Conservation (phyloP, 37 sponge, comb jelly and placozoan species). For the Spongilla lacustris region DNA sequence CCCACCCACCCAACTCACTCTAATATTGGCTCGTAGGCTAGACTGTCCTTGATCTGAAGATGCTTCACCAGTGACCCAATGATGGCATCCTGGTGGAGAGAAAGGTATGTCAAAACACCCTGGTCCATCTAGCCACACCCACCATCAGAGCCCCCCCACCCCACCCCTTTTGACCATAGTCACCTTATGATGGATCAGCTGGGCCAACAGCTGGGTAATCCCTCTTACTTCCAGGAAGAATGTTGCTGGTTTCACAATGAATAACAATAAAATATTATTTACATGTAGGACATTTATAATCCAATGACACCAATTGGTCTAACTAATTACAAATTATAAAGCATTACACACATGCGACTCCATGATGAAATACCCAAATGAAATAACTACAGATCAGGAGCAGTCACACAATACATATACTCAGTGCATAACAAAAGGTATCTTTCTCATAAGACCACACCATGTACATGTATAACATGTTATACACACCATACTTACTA, state of each 20-base stretch:
- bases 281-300: no score
- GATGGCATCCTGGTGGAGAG: constrained; percentile 42
- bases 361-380: no score
- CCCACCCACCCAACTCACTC: constrained; percentile 39
- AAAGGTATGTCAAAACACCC: not conserved
- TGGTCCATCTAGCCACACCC: not conserved
- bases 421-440: no score
- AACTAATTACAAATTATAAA: no score
- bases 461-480: no score
- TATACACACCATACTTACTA: no score
- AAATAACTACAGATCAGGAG: no score
- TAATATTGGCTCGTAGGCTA: constrained; percentile 67
- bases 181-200: constrained; percentile 83
- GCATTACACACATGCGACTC: no score
- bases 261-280: not conserved
- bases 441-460: no score
- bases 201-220: constrained; percentile 41
- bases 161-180: not conserved
- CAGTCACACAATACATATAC: no score
- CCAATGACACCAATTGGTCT: no score
- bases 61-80: constrained; percentile 37
- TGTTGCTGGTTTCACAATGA: constrained; percentile 7
- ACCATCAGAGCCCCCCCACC: not conserved
- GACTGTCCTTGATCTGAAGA: constrained; percentile 36
- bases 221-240: constrained; percentile 43